Base-by-base conservation (phyloP, 2,888 invertebrate genomes). In the Sminthurinus aureus region DNA sequence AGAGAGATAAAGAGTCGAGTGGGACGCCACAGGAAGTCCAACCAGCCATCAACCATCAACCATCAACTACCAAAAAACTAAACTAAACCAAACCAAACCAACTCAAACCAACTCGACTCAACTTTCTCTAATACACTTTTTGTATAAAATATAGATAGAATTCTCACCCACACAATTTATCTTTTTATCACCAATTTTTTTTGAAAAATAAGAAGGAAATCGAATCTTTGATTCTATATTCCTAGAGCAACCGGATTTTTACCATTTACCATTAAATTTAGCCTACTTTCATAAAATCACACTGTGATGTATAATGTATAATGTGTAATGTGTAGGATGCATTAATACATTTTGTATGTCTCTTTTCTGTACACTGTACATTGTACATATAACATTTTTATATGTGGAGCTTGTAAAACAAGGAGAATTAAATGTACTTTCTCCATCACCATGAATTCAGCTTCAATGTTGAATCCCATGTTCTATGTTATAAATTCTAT, bases 21-120 rank as follows among this genome's bases (percentile, higher is more conserved):
- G 38, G 15, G 73, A 58, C 76, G 20, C 76, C 76, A 76, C 73
- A 73, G 73, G 73, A 73, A 73, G 73, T 73, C 73, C 24, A 58
- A 38, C 58, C 58, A 58, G 2, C 58, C 13, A 58, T 6, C 38
- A 38, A 38, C 38, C 38, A 38, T 38, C 38, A 38, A 38, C 38
- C 6, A 38, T 38, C 38, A 38, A 58, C 58, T 11, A 58, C 9
- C 58, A 58, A 58, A 58, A 58, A 58, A 58, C 58, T 58, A 58
- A 58, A n/a, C n/a, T n/a, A n/a, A n/a, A n/a, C n/a, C n/a, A n/a
- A n/a, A n/a, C n/a, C n/a, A n/a, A n/a, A n/a, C n/a, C n/a, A n/a
- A n/a, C n/a, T n/a, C n/a, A n/a, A n/a, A 58, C 58, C 58, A 58
- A 18, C 18, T 58, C 18, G 13, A 52, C 52, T 52, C 8, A 11